Conservation (phyloP, 2,888 invertebrate genomes). For the Nephrotoma appendiculata region DNA sequence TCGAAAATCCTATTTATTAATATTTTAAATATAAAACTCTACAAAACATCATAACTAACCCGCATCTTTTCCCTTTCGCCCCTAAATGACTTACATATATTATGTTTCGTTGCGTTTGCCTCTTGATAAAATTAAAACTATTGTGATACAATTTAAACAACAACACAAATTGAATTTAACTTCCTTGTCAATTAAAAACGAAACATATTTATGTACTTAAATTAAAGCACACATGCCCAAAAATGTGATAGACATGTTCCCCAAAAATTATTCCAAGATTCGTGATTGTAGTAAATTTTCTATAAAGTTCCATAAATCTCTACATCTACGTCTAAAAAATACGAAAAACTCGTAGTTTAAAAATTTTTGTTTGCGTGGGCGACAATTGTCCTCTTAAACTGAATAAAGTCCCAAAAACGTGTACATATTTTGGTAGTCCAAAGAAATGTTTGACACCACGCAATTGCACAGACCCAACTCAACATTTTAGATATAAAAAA, state of each 20-base stretch:
- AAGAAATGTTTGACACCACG: background rate
- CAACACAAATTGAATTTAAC: background rate
- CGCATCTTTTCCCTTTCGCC: background rate
- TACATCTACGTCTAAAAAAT: background rate
- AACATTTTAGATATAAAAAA: background rate
- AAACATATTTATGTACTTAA: background rate
- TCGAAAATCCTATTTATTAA: background rate
- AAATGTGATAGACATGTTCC: background rate
- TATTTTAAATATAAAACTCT: background rate
- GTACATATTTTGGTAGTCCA: background rate
- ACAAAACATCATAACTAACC: background rate
- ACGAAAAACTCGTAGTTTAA: no score
- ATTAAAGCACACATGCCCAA: background rate
- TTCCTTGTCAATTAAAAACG: background rate
- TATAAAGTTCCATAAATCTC: background rate
- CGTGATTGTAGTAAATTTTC: background rate
- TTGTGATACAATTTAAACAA: background rate
- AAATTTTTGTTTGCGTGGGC: background rate
- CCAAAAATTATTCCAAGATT: background rate
- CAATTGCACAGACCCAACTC: background rate
- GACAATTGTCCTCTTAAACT: background rate
- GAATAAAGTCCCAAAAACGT: background rate
- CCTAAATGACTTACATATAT: background rate
- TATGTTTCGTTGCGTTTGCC: background rate
- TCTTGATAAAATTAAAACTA: background rate